Evolutionary conservation across 2,797 vertebrate species (phyloP).

Genomic region (Catamblyrhynchus diadema): DNA sequence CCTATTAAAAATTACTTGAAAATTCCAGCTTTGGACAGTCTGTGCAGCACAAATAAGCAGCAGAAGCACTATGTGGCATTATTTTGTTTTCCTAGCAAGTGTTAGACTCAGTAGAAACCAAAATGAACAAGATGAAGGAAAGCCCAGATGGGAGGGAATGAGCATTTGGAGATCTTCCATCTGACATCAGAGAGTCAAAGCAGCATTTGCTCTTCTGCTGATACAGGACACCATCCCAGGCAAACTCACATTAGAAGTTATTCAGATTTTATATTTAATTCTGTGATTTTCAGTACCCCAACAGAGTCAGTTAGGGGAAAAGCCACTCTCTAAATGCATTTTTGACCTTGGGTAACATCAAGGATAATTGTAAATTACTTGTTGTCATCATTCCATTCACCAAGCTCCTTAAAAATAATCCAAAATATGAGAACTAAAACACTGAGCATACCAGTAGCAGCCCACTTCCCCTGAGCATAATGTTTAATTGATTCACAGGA

Average conservation of each 20-base stretch:
- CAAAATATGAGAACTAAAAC: background rate
- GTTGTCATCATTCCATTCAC: background rate
- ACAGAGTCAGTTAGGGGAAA: background rate
- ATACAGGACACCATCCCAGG: background rate
- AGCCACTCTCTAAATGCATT: background rate
- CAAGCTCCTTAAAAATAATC: background rate
- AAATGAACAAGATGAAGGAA: slow-evolving; percentile 35
- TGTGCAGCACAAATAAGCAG: background rate
- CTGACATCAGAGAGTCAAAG: background rate
- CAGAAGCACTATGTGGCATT: background rate
- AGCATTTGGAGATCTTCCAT: slow-evolving; percentile 13
- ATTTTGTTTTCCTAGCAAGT: slow-evolving; percentile 32
- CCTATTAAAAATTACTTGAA: background rate
- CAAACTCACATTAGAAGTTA: background rate
- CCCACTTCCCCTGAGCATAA: background rate
- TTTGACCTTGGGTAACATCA: background rate
- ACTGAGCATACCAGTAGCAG: background rate
- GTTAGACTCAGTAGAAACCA: background rate
- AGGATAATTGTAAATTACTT: background rate
- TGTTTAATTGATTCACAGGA: background rate
- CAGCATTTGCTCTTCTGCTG: background rate
- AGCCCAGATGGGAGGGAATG: background rate
- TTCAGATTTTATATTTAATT: background rate
- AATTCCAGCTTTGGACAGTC: background rate
- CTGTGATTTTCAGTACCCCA: background rate